Percentiles rank a stretch among this genome's conserved stretches.
phyloP scores from a whole-genome alignment of 2,797 vertebrate species.

The Scarus forsteni region DNA sequence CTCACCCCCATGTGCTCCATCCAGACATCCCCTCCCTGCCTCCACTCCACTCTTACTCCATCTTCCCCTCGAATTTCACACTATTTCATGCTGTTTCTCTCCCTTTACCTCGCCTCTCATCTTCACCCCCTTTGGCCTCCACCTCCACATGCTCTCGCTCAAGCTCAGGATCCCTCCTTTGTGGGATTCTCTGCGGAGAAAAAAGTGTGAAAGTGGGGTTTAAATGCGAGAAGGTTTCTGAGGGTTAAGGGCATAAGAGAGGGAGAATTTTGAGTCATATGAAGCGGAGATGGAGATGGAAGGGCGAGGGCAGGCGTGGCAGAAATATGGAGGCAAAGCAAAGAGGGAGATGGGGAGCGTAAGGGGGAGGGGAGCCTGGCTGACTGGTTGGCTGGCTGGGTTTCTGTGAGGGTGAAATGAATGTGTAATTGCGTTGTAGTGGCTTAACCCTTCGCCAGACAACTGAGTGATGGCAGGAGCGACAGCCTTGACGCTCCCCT shows the following conservation, averaged over 20 bases:
- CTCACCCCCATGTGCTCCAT: conserved; percentile 45
- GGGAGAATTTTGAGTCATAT: conserved; percentile 35
- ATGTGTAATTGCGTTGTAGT: conserved; percentile 82
- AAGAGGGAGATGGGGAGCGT: conserved; percentile 34
- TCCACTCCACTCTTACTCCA: conserved; percentile 38
- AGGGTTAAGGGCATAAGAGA: conserved; percentile 44
- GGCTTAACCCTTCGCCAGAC: conserved; percentile 73
- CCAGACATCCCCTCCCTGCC: conserved; percentile 16
- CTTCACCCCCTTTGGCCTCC: conserved; percentile 51
- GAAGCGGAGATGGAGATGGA: conserved; percentile 37
- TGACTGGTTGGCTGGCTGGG: conserved; percentile 39
- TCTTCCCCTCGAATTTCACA: conserved; percentile 58
- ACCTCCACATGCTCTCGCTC: conserved; percentile 27
- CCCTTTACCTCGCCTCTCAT: conserved; percentile 44
- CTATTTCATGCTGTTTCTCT: conserved; percentile 63
- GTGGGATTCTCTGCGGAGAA: conserved; percentile 33
- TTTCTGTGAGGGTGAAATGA: conserved; percentile 72
- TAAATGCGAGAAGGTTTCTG: conserved; percentile 10
- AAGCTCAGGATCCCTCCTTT: conserved; percentile 41
- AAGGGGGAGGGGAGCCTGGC: conserved; percentile 59
- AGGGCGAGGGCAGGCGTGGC: conserved; percentile 21
- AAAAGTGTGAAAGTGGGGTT: conserved; percentile 33
- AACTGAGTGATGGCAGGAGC: conserved; percentile 63
- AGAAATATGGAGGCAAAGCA: conserved; percentile 40
- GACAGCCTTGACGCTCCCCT: conserved; percentile 41